Evolutionary conservation across 2,113 vertebrate species (phyloP).

Genomic region (Tachycineta bicolor): DNA sequence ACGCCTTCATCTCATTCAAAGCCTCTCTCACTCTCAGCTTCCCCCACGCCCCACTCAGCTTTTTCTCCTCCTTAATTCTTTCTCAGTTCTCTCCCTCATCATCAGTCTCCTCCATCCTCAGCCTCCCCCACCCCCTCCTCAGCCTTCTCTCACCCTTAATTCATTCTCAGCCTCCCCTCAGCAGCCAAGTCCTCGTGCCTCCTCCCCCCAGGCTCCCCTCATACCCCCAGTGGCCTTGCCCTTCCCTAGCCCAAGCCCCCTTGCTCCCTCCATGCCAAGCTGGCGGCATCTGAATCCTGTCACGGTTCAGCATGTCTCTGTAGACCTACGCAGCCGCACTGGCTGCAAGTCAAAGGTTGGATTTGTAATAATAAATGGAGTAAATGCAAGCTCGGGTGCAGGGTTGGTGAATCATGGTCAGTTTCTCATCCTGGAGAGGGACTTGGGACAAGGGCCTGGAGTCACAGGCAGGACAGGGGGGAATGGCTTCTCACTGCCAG

Average conservation of each 20-base stretch:
- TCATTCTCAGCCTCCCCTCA: not conserved
- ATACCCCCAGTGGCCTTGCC: not conserved
- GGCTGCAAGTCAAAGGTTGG: not conserved
- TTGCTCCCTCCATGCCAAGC: not conserved
- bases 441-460: not conserved
- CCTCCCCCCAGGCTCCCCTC: not conserved
- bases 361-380: not conserved
- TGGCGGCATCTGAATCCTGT: not conserved
- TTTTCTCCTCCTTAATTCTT: not conserved
- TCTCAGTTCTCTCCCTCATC: not conserved
- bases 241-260: not conserved
- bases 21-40: not conserved
- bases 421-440: not conserved
- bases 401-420: not conserved
- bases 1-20: not conserved
- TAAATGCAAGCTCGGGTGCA: too few relatives aligned
- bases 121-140: too few relatives aligned
- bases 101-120: not conserved
- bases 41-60: not conserved
- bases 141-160: not conserved
- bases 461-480: not conserved
- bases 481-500: not conserved
- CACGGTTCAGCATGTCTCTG: not conserved
- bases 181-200: not conserved
- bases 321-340: too few relatives aligned